Conservation (phyloP, 1,140 invertebrate genomes). For the Chelonus insularis region DNA sequence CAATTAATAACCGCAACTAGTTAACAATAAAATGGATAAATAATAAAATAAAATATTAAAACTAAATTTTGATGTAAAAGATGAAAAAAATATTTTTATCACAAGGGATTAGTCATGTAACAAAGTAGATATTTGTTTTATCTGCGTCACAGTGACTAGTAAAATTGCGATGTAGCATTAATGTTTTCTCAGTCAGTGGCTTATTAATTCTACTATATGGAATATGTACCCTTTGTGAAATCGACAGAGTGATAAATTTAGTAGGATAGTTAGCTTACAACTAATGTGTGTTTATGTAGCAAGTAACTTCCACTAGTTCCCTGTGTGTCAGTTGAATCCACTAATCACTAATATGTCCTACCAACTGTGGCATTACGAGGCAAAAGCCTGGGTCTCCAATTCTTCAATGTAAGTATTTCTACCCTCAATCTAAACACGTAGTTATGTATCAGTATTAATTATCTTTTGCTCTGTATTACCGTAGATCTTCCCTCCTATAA, state of each 20-base stretch:
- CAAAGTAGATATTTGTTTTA: too few relatives aligned
- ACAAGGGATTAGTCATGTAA: too few relatives aligned
- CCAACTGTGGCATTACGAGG: slow-evolving; percentile 1
- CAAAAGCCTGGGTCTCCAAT: not conserved
- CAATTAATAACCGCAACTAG: too few relatives aligned
- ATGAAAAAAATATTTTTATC: too few relatives aligned
- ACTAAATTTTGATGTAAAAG: too few relatives aligned
- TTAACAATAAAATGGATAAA: too few relatives aligned
- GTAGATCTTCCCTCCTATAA: slow-evolving; percentile 6
- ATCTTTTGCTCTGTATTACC: slow-evolving; percentile 14
- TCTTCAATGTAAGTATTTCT: slow-evolving; percentile 11
- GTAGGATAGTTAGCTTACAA: slow-evolving; percentile 57
- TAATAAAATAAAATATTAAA: too few relatives aligned
- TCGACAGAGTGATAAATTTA: slow-evolving; percentile 18
- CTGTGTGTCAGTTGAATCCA: slow-evolving; percentile 50
- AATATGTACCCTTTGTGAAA: not conserved
- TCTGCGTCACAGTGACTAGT: not conserved
- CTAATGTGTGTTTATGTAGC: slow-evolving; percentile 61
- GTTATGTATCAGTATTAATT: slow-evolving; percentile 19
- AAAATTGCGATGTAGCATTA: not conserved
- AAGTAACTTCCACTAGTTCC: slow-evolving; percentile 53
- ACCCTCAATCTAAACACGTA: not conserved
- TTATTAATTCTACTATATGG: slow-evolving; percentile 8
- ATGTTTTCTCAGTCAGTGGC: not conserved
- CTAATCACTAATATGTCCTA: slow-evolving; percentile 56